phyloP scores from a whole-genome alignment of 2,797 vertebrate genomes.

The Monodelphis domestica region DNA sequence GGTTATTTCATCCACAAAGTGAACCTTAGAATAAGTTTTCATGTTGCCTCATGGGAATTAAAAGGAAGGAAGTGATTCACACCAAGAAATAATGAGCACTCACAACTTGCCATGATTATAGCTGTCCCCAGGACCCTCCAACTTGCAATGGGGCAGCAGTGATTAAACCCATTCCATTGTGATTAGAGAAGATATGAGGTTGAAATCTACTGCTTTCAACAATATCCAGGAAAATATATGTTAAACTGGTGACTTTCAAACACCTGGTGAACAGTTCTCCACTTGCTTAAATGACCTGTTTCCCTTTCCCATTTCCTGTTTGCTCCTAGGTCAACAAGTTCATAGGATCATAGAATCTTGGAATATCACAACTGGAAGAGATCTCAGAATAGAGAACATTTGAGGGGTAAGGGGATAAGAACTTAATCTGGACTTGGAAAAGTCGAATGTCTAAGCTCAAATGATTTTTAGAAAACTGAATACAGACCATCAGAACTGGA shows the following conservation, averaged over 20 bases:
- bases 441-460: background rate
- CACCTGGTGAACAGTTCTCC: background rate
- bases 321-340: background rate
- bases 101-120: background rate
- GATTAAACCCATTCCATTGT: background rate
- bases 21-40: background rate
- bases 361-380: background rate
- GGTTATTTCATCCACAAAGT: background rate
- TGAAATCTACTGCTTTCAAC: background rate
- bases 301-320: background rate
- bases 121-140: background rate
- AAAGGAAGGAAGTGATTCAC: background rate
- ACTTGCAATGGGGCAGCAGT: too few species aligned
- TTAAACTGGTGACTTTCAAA: background rate
- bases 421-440: background rate
- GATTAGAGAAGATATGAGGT: background rate
- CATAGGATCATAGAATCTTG: background rate
- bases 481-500: background rate
- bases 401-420: background rate
- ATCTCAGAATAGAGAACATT: background rate
- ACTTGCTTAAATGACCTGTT: background rate
- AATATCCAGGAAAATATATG: background rate
- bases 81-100: background rate
- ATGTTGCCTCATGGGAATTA: background rate
- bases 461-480: background rate